These are phyloP conservation scores for Enteromius thamalakanensis DNA, from an alignment of 2,797 vertebrate genomes.

Conservation along the genomic window DNA sequence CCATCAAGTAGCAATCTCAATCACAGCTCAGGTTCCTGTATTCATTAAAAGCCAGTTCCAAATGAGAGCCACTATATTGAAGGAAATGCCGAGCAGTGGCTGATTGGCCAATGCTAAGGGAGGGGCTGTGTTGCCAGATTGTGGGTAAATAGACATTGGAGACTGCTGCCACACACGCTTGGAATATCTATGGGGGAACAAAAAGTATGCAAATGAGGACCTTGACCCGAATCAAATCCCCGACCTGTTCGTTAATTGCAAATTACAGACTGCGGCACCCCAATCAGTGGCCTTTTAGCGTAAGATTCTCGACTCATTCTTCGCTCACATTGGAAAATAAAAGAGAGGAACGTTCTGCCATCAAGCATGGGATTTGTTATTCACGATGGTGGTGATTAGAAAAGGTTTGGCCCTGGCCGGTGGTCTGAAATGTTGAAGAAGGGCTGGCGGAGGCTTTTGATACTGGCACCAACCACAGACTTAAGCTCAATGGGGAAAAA, in stretches of 20 bases:
- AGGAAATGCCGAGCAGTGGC: constrained; percentile 66
- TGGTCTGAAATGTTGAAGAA: constrained; percentile 55
- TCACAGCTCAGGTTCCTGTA: constrained; percentile 73
- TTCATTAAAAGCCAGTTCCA: constrained; percentile 76
- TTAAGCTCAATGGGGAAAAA: constrained; percentile 58
- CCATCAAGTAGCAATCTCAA: constrained; percentile 80
- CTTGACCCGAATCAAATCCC: constrained; percentile 83
- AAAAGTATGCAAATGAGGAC: constrained; percentile 78
- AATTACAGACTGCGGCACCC: constrained; percentile 82
- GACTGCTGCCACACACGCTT: constrained; percentile 51
- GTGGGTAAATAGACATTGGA: constrained; percentile 59
- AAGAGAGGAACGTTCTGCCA: constrained; percentile 69
- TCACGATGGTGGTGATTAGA: constrained; percentile 63
- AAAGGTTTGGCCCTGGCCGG: constrained; percentile 52
- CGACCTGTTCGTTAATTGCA: constrained; percentile 82
- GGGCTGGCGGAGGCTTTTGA: constrained; percentile 45
- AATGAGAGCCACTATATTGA: constrained; percentile 71
- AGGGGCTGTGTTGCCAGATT: constrained; percentile 54
- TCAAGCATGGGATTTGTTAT: constrained; percentile 69
- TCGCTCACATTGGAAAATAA: constrained; percentile 73
- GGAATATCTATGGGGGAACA: constrained; percentile 68
- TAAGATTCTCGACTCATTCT: constrained; percentile 80
- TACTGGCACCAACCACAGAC: constrained; percentile 55
- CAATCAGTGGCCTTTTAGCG: constrained; percentile 81
- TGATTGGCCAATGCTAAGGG: constrained; percentile 57